Conservation (phyloP, 2,888 invertebrate genomes). For the Thysanoteuthis rhombus region DNA sequence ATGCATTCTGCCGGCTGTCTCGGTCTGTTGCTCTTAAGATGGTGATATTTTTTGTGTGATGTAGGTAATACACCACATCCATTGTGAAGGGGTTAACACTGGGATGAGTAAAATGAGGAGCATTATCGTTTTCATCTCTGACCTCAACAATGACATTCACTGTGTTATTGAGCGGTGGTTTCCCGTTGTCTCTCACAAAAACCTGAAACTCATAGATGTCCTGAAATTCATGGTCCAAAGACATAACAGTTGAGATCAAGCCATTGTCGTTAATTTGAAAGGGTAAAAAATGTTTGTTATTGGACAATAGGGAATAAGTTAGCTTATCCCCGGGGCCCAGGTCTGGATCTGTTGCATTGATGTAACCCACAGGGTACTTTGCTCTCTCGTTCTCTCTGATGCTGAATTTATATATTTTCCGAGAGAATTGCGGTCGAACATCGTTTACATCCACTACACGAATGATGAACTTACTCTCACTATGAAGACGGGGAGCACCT, state of each 20-base stretch:
- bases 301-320: not conserved
- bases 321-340: not conserved
- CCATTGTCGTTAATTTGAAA: not conserved
- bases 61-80: not conserved
- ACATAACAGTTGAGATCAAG: not conserved
- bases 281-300: not conserved
- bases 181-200: not conserved
- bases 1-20: constrained; percentile 12
- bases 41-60: not conserved
- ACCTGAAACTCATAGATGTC: not conserved
- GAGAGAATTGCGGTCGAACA: not conserved
- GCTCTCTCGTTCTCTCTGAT: not conserved
- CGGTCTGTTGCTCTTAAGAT: not conserved
- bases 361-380: not conserved
- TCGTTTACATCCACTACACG: not conserved
- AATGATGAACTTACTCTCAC: not conserved
- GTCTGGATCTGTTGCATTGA: not conserved
- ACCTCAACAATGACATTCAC: not conserved
- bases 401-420: not conserved
- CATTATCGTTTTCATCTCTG: not conserved
- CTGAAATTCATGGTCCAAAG: constrained; percentile 12
- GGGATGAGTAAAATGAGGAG: not conserved
- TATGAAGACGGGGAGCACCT: not conserved
- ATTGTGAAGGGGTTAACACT: constrained; percentile 12
- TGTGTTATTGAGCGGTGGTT: not conserved